A percentile compares a stretch with the other conserved stretches of the same genome.
These are phyloP conservation scores for Cyaniris semiargus DNA, from an alignment of 2,888 invertebrate species.

Conservation along the genomic window DNA sequence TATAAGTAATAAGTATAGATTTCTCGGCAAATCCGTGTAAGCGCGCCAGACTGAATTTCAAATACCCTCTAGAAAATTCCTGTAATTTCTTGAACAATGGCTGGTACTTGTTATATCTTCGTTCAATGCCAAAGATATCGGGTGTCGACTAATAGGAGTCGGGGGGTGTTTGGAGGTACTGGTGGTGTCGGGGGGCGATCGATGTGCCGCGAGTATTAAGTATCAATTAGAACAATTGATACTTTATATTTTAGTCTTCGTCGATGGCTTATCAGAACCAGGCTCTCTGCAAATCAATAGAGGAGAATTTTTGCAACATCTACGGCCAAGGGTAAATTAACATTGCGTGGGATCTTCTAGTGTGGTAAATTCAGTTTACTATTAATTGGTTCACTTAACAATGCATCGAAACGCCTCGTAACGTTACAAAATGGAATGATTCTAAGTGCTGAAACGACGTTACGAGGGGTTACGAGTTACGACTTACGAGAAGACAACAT, in stretches of 20 bases:
- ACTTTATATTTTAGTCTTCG: slow-evolving; percentile 7
- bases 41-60: background rate
- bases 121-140: slow-evolving; percentile 8
- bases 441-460: too few species aligned
- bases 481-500: too few species aligned
- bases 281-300: background rate
- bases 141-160: slow-evolving; percentile 9
- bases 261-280: background rate
- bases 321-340: too few species aligned
- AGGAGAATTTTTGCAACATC: background rate
- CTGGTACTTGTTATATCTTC: background rate
- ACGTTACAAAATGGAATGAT: too few species aligned
- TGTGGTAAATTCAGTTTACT: too few species aligned
- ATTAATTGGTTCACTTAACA: too few species aligned
- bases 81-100: background rate
- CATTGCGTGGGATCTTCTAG: too few species aligned
- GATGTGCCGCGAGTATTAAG: slow-evolving; percentile 10
- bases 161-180: background rate
- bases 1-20: too few species aligned
- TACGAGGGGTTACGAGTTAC: too few species aligned
- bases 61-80: background rate
- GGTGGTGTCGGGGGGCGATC: slow-evolving; percentile 3
- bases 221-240: slow-evolving; percentile 5
- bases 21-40: background rate
- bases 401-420: too few species aligned